phyloP scores from a whole-genome alignment of 2,888 invertebrate species.

The Sisyra terminalis region DNA sequence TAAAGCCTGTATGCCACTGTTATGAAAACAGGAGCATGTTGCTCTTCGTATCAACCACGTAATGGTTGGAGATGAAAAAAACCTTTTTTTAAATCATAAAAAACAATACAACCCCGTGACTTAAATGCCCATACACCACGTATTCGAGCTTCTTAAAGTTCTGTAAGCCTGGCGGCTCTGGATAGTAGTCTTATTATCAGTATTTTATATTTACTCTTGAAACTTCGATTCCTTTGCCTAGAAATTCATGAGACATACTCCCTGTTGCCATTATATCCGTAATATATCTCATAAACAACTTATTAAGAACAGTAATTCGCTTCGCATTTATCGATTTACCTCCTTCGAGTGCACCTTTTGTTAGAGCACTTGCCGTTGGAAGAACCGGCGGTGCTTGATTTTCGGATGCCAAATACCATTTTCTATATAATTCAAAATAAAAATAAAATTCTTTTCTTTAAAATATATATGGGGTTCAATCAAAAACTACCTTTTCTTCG shows the following conservation, averaged over 20 bases:
- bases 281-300: slow-evolving; percentile 65
- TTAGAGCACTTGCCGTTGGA: slow-evolving; percentile 19
- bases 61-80: no score
- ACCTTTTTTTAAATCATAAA: no score
- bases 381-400: slow-evolving; percentile 18
- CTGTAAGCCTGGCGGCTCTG: no score
- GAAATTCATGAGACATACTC: slow-evolving; percentile 37
- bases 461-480: no score
- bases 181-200: no score
- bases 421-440: slow-evolving; percentile 9
- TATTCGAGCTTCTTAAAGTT: no score
- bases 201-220: slow-evolving; percentile 45
- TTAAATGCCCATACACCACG: no score
- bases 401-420: slow-evolving; percentile 10
- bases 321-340: slow-evolving; percentile 36
- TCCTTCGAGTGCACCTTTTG: slow-evolving; percentile 27
- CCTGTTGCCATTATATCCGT: slow-evolving; percentile 65
- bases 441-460: not conserved
- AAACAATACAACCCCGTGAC: no score
- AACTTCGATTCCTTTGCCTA: slow-evolving; percentile 54
- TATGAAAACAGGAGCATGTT: no score
- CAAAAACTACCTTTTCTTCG: slow-evolving; percentile 14
- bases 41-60: no score
- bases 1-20: no score
- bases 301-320: slow-evolving; percentile 52